A percentile compares a stretch with the other conserved stretches of the same genome.
Evolutionary conservation across 1,140 invertebrate genomes (phyloP).

Genomic region (Drosophila lini): DNA sequence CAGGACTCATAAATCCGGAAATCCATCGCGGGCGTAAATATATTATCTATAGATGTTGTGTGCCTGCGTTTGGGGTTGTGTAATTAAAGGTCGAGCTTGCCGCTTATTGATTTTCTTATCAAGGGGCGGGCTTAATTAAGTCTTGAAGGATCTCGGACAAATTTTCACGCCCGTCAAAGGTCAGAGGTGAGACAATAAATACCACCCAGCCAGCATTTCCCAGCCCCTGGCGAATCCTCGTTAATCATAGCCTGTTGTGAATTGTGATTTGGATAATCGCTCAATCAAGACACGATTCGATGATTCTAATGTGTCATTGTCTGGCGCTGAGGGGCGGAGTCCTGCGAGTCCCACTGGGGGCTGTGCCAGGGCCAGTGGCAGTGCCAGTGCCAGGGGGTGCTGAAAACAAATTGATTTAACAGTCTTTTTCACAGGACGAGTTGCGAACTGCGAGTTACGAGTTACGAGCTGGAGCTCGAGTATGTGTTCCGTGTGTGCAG

Average conservation of each 20-base stretch:
- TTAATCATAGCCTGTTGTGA: slow-evolving; percentile 50
- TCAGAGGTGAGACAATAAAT: slow-evolving; percentile 58
- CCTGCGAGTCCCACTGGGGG: slow-evolving; percentile 3
- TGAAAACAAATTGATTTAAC: slow-evolving; percentile 76
- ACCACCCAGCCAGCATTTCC: not conserved
- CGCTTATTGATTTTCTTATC: slow-evolving; percentile 73
- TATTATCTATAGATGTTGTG: slow-evolving; percentile 6
- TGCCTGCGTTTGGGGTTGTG: slow-evolving; percentile 28
- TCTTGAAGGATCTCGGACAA: slow-evolving; percentile 37
- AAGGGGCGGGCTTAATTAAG: slow-evolving; percentile 62
- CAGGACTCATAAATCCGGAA: slow-evolving; percentile 72
- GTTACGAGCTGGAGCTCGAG: slow-evolving; percentile 11
- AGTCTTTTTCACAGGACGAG: slow-evolving; percentile 50
- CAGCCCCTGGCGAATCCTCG: slow-evolving; percentile 12
- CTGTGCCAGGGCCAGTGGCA: not conserved
- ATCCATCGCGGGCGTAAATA: slow-evolving; percentile 33
- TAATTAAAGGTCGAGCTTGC: slow-evolving; percentile 71
- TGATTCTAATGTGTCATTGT: slow-evolving; percentile 64
- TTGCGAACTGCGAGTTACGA: slow-evolving; percentile 15
- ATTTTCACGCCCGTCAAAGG: slow-evolving; percentile 45
- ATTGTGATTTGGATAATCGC: slow-evolving; percentile 71
- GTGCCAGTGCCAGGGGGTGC: slow-evolving; percentile 32
- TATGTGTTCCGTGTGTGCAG: slow-evolving; percentile 29
- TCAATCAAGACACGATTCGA: slow-evolving; percentile 67
- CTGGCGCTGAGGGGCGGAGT: slow-evolving; percentile 27